Evolutionary conservation across 2,113 vertebrate species (phyloP).

Genomic region (Menura novaehollandiae): DNA sequence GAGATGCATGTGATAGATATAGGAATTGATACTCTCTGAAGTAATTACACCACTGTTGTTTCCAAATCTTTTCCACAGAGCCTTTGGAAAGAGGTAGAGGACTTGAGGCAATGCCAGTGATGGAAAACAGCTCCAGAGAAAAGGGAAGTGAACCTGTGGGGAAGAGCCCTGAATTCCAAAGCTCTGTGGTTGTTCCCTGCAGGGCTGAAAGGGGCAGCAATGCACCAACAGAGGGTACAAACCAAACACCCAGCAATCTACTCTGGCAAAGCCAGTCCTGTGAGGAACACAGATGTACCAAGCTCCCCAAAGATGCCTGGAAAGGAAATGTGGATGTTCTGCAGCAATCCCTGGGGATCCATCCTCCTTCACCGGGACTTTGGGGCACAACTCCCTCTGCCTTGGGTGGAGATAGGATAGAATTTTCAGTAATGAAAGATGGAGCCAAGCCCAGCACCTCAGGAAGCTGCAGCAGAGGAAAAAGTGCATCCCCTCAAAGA

Average conservation of each 20-base stretch:
- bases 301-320: neutral
- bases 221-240: neutral
- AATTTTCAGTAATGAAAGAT: neutral
- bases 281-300: rapidly evolving
- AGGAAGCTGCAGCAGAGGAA: neutral
- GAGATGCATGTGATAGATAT: neutral
- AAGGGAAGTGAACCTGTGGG: neutral
- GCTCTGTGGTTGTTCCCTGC: rapidly evolving
- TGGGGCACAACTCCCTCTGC: neutral
- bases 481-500: neutral
- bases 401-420: neutral
- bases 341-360: neutral
- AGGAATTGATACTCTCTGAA: neutral
- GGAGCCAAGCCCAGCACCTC: neutral
- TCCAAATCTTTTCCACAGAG: neutral
- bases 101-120: neutral
- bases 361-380: neutral
- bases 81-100: neutral
- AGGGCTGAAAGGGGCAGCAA: neutral
- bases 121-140: neutral
- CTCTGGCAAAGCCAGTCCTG: neutral
- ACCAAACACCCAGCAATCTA: neutral
- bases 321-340: neutral
- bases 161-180: neutral
- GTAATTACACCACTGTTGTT: neutral